Evolutionary conservation across 1,140 invertebrate species (phyloP).

Genomic region (Drosophila carrolli): DNA sequence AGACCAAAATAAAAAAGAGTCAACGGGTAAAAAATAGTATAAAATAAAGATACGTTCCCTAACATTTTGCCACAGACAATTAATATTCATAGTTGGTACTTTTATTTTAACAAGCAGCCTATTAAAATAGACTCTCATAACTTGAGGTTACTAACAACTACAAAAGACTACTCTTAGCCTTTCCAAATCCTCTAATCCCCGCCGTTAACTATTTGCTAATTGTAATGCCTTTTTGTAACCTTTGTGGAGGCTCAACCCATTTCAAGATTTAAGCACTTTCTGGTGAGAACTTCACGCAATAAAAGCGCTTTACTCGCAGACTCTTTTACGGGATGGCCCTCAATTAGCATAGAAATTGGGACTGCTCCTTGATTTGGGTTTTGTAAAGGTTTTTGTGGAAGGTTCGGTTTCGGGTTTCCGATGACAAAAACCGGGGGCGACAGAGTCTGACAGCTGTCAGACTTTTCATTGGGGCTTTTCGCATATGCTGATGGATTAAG

Average conservation of each 20-base stretch:
- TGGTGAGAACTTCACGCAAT: slow-evolving; percentile 45
- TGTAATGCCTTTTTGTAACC: slow-evolving; percentile 27
- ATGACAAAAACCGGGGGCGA: slow-evolving; percentile 5
- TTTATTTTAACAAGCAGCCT: too few relatives aligned
- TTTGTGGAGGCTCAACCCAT: slow-evolving; percentile 21
- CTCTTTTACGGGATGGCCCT: slow-evolving; percentile 23
- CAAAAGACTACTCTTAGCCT: neutral
- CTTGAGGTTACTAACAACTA: neutral
- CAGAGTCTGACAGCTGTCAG: slow-evolving; percentile 54
- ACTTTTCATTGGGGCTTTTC: slow-evolving; percentile 26
- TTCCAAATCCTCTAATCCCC: neutral
- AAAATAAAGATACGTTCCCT: too few relatives aligned
- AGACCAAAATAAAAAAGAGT: too few relatives aligned
- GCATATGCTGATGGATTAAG: slow-evolving; percentile 50
- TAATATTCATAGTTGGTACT: too few relatives aligned
- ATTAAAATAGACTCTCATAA: too few relatives aligned
- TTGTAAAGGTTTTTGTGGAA: neutral
- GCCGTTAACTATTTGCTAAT: slow-evolving; percentile 17
- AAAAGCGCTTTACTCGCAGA: slow-evolving; percentile 25
- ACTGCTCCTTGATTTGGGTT: slow-evolving; percentile 63
- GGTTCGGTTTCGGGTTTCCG: slow-evolving; percentile 6
- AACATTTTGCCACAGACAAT: too few relatives aligned
- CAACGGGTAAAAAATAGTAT: too few relatives aligned
- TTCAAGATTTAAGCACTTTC: slow-evolving; percentile 32
- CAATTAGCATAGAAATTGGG: slow-evolving; percentile 81